Base-by-base conservation (phyloP, 2,888 invertebrate species). In the Cryptocephalus primarius region DNA sequence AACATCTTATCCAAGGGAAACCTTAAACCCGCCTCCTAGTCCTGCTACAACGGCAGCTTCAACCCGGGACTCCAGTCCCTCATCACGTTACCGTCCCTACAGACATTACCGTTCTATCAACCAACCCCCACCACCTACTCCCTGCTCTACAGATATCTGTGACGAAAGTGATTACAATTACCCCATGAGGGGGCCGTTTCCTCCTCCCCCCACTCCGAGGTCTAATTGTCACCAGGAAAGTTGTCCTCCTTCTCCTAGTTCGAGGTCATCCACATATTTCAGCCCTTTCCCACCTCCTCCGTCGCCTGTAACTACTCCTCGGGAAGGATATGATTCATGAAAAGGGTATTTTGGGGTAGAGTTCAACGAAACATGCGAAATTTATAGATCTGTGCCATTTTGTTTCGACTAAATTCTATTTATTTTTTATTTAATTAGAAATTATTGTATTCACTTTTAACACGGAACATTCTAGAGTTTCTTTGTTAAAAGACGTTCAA, bases 101-200 rank as follows among this genome's bases (percentile, higher is more conserved):
- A 52, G 58, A 13, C 58, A 61, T 45, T 60, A 88, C 51, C 60
- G 80, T 55, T 75, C 81, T 54, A 85, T 85, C 51, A 84, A 83
- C 71, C 86, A 87, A 67, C 88, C 90, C 0, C 93, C 93, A 8
- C 94, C 93, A 31, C 93, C 93, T 9, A 94, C 94, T 14, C 94
- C 94, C 1, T 94, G 92, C 64, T 90, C 90, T 55, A 93, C 94
- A 33, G 94, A 94, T 58, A 88, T 93, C 55, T 93, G 91, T 61
- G 89, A 91, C 67, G 90, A 90, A 68, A 88, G 88, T 22, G 90
- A 90, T 61, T 82, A 81, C 47, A 82, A 82, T 63, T 82, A 81
- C 59, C 78, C 80, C 9, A 72, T 75, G 38, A 53, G 82, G 50
- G 84, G 84, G 54, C 82, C 83, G 12, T 81, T 81, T 69, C 85